Conservation (phyloP, 2,113 vertebrate genomes). For the Apodemus sylvaticus region DNA sequence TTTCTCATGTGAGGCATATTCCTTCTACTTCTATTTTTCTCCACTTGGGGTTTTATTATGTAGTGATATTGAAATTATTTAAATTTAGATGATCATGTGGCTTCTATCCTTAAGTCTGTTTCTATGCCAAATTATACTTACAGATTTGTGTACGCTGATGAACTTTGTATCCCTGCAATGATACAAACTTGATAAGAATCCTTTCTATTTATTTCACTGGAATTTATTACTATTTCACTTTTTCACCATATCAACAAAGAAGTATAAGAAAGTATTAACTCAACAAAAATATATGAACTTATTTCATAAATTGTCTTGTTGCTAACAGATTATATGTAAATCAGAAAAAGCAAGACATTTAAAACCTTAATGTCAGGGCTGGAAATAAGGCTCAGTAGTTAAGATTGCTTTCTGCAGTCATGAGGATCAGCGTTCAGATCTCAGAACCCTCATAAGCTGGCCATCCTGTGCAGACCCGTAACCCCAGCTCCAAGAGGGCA, state of each 20-base stretch:
- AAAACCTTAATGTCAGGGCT: background rate
- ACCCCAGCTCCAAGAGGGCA: background rate
- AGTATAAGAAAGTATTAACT: background rate
- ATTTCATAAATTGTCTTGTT: background rate
- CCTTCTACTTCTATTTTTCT: background rate
- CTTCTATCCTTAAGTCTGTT: background rate
- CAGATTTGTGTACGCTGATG: background rate
- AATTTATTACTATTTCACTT: constrained; percentile 24
- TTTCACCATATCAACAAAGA: background rate
- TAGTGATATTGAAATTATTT: background rate
- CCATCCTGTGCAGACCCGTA: background rate
- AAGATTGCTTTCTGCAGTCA: background rate
- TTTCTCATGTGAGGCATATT: background rate
- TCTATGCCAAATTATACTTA: background rate
- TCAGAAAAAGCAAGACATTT: background rate
- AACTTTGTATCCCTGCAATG: background rate
- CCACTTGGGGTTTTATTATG: background rate
- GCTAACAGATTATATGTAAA: background rate
- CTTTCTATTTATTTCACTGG: background rate
- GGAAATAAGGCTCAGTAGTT: background rate
- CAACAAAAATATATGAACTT: background rate
- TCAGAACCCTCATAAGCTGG: background rate
- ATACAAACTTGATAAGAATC: background rate
- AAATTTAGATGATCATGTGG: background rate
- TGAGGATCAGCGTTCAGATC: background rate